Base-by-base conservation (phyloP, 2,797 vertebrate genomes). In the Smutsia gigantea region DNA sequence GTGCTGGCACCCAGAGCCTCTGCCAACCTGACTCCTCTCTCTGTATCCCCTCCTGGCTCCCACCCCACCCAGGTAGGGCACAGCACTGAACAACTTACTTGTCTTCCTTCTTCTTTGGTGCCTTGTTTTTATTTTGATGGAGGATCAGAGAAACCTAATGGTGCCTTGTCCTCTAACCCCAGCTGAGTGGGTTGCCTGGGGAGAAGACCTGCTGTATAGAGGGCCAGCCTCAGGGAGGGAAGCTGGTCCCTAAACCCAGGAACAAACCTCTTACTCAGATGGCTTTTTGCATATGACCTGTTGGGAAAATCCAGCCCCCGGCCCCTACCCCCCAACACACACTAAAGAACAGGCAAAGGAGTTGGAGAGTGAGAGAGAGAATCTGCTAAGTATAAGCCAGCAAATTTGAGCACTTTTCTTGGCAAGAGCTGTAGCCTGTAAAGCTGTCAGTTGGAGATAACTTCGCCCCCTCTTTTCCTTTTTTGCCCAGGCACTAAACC, bases 211-310 rank as follows among this genome's bases (percentile, higher is more conserved):
- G 63, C 83, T 46, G 21, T 49, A 17, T 31, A 18, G 63, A 83
- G 63, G 78, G 21, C 42, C 42, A n/a, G 72, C 42, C 4, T 19
- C 4, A 46, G 17, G 37, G 9, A 29, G 19, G 42, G 51, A 25
- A 68, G 64, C 71, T 63, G 78, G 66, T 27, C n/a, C 51, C 46
- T 25, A n/a, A 61, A 0, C 9, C 5, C 0, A 3, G 0, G 0
- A 78, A 10, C 29, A 31, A 7, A 31, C 0, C 68, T 15, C 18
- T 59, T 10, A 2, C 1, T 90, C 27, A 0, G 5, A 46, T 31
- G 72, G 27, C 83, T 39, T 95, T 59, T 8, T 6, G 7, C 4
- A 1, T 0, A 0, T 2, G 0, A 31, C 37, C 21, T 74, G 17
- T 27, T 15, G 12, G 88, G 59, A 14, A 0, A 21, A 19, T 63